These are phyloP conservation scores for Pseudochromis fuscus DNA, from an alignment of 2,797 vertebrate species.

Conservation along the genomic window DNA sequence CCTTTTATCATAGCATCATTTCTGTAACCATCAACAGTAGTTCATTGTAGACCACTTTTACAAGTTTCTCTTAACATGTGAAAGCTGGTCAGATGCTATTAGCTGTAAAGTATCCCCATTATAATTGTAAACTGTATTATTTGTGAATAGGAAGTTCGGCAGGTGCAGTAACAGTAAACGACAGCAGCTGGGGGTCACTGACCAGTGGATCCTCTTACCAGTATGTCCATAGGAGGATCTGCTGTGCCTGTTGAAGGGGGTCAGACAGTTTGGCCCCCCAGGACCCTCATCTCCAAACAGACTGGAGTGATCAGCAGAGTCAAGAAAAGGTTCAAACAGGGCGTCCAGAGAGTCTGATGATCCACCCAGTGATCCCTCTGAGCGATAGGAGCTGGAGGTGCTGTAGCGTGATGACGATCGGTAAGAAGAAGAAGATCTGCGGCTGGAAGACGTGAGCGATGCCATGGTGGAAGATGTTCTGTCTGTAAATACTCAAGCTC, in stretches of 20 bases:
- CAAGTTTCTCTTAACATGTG: too few relatives aligned
- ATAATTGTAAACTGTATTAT: not conserved
- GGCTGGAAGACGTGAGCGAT: conserved; percentile 76
- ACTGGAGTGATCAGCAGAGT: conserved; percentile 59
- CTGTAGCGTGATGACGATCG: conserved; percentile 78
- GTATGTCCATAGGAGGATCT: conserved; percentile 69
- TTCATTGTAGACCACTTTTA: too few relatives aligned
- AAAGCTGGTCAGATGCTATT: too few relatives aligned
- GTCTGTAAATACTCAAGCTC: too few relatives aligned
- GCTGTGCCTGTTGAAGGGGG: conserved; percentile 64
- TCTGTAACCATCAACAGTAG: too few relatives aligned
- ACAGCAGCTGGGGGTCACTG: not conserved
- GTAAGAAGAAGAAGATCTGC: conserved; percentile 74
- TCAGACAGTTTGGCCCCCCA: conserved; percentile 49
- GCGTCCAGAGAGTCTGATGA: conserved; percentile 66
- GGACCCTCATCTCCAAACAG: conserved; percentile 74
- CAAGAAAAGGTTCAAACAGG: conserved; percentile 77
- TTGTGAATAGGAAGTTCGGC: not conserved
- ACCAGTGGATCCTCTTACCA: conserved; percentile 58
- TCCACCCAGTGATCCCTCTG: conserved; percentile 66
- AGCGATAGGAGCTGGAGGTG: conserved; percentile 77
- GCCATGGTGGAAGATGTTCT: conserved; percentile 70
- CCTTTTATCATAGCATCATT: too few relatives aligned
- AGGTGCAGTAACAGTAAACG: not conserved
- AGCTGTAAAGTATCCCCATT: too few relatives aligned